Evolutionary conservation across 2,113 vertebrate genomes (phyloP).

Genomic region (Melanotaenia duboulayi): DNA sequence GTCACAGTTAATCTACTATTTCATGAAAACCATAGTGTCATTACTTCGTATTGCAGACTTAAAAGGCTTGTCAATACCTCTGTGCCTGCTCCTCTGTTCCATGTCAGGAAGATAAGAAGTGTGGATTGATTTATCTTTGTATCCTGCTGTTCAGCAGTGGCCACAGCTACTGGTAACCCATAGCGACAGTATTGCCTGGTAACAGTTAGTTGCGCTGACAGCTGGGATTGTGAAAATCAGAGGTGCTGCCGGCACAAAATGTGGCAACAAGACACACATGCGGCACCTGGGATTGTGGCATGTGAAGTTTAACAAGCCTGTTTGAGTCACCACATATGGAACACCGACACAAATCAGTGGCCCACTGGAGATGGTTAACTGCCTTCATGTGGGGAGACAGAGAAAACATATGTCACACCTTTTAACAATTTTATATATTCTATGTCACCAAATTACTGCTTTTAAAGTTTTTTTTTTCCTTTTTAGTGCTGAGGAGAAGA

Average conservation of each 20-base stretch:
- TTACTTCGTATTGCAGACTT: conserved; percentile 52
- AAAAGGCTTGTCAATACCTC: conserved; percentile 40
- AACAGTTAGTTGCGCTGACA: conserved; percentile 73
- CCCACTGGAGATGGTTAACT: not conserved
- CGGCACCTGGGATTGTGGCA: conserved; percentile 48
- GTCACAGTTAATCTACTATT: conserved; percentile 68
- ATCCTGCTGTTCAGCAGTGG: conserved; percentile 51
- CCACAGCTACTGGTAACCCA: conserved; percentile 71
- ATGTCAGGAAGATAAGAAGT: conserved; percentile 68
- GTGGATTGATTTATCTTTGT: conserved; percentile 73
- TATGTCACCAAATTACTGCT: no score
- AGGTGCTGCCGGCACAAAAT: conserved; percentile 44
- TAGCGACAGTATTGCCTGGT: conserved; percentile 74
- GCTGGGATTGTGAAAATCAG: conserved; percentile 59
- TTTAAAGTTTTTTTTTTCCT: no score
- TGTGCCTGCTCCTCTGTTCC: conserved; percentile 36
- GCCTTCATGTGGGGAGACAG: not conserved
- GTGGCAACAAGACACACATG: conserved; percentile 27
- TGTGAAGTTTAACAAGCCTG: conserved; percentile 34
- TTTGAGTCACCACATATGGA: conserved; percentile 51
- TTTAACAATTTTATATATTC: conserved; percentile 2
- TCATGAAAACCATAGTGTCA: conserved; percentile 45
- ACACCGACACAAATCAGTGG: conserved; percentile 40
- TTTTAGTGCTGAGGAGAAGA: no score
- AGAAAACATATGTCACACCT: conserved; percentile 8